These are phyloP conservation scores for Dasysyrphus tricinctus DNA, from an alignment of 2,888 invertebrate genomes.

Conservation along the genomic window DNA sequence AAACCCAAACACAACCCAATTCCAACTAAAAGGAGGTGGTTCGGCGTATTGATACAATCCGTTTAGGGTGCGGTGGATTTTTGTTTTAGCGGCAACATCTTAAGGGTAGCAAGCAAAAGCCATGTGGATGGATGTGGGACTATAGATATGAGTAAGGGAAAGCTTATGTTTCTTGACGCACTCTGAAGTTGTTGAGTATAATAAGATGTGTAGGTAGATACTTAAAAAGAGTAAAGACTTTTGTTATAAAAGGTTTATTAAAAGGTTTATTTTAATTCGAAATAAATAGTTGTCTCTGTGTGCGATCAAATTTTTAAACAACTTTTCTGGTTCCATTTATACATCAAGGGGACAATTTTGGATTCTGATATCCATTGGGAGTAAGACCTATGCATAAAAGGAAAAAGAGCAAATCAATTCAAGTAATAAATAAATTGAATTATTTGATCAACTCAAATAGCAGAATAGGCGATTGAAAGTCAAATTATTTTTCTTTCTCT, in stretches of 20 bases:
- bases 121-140: background rate
- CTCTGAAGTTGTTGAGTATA: background rate
- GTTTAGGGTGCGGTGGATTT: constrained; percentile 20
- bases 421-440: no score
- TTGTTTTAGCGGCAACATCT: background rate
- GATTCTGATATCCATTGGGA: no score
- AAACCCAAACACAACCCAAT: constrained; percentile 9
- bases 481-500: no score
- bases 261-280: no score
- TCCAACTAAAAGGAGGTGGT: constrained; percentile 12
- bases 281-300: background rate
- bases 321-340: background rate
- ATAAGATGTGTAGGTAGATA: background rate
- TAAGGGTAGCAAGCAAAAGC: background rate
- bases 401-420: no score
- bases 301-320: no score
- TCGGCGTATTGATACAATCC: constrained; percentile 22
- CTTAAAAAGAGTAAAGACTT: background rate
- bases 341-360: no score
- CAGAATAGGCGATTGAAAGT: no score
- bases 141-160: background rate
- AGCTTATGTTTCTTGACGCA: background rate
- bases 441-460: no score
- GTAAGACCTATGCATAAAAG: no score
- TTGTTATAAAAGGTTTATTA: background rate